A percentile compares a stretch with the other conserved stretches of the same genome.
Conservation (phyloP, 1,140 invertebrate genomes). For the Heliconius himera region DNA sequence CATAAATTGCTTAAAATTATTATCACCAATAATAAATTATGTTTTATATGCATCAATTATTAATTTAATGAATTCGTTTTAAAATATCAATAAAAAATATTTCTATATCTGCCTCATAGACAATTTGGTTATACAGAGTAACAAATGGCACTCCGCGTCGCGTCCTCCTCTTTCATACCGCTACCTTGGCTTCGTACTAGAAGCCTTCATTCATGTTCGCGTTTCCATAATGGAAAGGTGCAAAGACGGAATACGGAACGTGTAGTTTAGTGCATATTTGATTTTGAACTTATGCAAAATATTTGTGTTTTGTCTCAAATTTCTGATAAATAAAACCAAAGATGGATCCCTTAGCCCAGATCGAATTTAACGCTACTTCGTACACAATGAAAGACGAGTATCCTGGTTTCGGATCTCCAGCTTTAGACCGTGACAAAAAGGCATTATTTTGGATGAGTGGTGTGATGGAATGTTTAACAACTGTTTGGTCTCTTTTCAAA, state of each 20-base stretch:
- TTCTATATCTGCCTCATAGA: not conserved
- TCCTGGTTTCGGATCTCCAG: constrained; percentile 36
- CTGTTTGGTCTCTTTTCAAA: constrained; percentile 53
- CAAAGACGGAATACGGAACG: not conserved
- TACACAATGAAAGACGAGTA: constrained; percentile 37
- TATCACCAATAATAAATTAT: not conserved
- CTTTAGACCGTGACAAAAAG: constrained; percentile 55
- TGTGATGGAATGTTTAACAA: constrained; percentile 63
- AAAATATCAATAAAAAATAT: not conserved
- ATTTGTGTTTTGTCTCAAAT: constrained; percentile 10
- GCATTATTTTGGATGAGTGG: constrained; percentile 60
- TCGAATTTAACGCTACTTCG: constrained; percentile 29
- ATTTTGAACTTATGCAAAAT: not conserved
- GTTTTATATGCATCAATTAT: too few relatives aligned
- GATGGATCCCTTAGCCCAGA: constrained; percentile 39
- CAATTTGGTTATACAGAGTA: not conserved
- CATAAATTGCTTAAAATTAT: too few relatives aligned
- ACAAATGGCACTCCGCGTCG: not conserved
- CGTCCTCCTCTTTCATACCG: constrained; percentile 11
- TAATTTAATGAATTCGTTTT: too few relatives aligned
- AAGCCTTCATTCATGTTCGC: constrained; percentile 27
- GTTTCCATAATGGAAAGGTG: constrained; percentile 16
- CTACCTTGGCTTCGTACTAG: not conserved
- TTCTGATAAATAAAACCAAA: constrained; percentile 10
- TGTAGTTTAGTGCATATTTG: not conserved